phyloP scores from a whole-genome alignment of 92 coral and sea anemone genomes.

The Desmophyllum pertusum region DNA sequence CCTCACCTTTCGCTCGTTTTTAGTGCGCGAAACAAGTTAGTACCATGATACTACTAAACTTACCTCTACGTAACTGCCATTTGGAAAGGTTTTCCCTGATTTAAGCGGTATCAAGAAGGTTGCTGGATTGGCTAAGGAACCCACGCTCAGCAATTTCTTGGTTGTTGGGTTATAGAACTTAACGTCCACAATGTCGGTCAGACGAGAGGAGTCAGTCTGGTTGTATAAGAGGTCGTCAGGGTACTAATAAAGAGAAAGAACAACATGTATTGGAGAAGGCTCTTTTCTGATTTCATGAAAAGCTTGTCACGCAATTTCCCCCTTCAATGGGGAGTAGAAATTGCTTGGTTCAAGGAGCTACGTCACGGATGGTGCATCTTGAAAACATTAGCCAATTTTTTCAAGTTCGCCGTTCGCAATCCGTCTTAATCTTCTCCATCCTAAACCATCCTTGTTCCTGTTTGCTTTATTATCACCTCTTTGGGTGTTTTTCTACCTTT shows the following conservation, averaged over 20 bases:
- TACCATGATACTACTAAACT: background rate
- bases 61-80: constrained; percentile 46
- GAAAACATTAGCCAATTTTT: too few relatives aligned
- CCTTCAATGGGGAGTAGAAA: background rate
- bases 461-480: too few relatives aligned
- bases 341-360: too few relatives aligned
- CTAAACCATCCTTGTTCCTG: too few relatives aligned
- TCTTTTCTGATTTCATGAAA: background rate
- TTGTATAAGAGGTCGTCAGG: constrained; percentile 60
- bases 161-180: constrained; percentile 85
- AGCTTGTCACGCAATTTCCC: background rate
- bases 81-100: constrained; percentile 39
- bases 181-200: constrained; percentile 71
- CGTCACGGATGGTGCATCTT: too few relatives aligned
- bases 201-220: constrained; percentile 49
- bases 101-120: constrained; percentile 66
- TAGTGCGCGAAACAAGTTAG: background rate
- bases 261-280: background rate
- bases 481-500: too few relatives aligned
- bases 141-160: constrained; percentile 52
- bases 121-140: constrained; percentile 53
- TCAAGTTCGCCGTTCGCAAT: too few relatives aligned
- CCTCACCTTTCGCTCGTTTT: too few relatives aligned
- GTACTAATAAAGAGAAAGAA: constrained; percentile 40
- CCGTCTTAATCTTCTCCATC: too few relatives aligned